These are phyloP conservation scores for Pachymerium ferrugineum DNA, from an alignment of 2,888 invertebrate species.

Conservation along the genomic window DNA sequence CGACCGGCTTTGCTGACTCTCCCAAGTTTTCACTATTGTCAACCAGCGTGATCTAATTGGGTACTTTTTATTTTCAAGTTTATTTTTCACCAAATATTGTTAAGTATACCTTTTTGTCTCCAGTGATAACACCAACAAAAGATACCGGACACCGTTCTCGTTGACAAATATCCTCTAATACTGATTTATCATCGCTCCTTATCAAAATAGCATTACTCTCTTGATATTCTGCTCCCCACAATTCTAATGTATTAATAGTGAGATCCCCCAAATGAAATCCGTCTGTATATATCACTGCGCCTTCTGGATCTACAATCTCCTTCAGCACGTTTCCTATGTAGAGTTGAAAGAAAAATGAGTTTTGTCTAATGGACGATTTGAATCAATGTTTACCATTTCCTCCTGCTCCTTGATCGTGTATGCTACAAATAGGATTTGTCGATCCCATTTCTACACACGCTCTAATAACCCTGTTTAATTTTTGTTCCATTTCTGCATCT, in stretches of 20 bases:
- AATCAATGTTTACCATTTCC: conserved; percentile 52
- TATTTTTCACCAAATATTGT: neutral
- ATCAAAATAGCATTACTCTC: conserved; percentile 89
- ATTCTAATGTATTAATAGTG: conserved; percentile 82
- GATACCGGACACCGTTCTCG: conserved; percentile 89
- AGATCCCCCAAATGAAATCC: conserved; percentile 89
- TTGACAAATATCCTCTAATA: conserved; percentile 65
- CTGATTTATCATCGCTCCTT: conserved; percentile 56
- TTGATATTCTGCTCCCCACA: conserved; percentile 99
- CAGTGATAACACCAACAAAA: conserved; percentile 87
- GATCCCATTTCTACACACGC: conserved; percentile 79
- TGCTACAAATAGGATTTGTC: conserved; percentile 83
- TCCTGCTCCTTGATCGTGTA: conserved; percentile 99
- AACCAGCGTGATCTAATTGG: conserved; percentile 57
- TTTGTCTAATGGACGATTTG: neutral
- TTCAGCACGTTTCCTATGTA: conserved; percentile 81
- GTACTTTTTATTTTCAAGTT: neutral
- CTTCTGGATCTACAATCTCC: conserved; percentile 90
- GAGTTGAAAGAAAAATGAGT: neutral
- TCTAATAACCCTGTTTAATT: conserved; percentile 85
- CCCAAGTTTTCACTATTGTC: conserved; percentile 53
- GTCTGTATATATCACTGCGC: conserved; percentile 81
- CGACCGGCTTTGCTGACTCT: conserved; percentile 64
- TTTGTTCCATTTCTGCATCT: conserved; percentile 98
- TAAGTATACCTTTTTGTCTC: conserved; percentile 62